A percentile compares a stretch with the other conserved stretches of the same genome.
Conservation (phyloP, 2,888 invertebrate genomes). For the Linyphia triangularis region DNA sequence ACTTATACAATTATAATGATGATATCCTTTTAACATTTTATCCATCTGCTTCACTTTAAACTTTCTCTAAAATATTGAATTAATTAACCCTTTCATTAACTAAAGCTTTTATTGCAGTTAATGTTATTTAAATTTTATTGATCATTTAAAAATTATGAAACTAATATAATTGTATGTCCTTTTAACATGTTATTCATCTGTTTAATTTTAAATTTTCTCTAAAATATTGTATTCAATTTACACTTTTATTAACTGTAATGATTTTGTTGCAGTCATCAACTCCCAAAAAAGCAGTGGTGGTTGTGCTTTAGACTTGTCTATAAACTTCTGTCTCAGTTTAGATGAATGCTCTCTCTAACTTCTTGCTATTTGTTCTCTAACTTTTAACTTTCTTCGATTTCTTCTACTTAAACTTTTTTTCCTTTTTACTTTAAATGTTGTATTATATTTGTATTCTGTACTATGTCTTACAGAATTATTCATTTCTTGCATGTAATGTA, state of each 20-base stretch:
- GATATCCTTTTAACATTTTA: too few species aligned
- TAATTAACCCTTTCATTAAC: neutral
- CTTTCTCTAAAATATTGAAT: neutral
- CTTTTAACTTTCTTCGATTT: neutral
- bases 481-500: neutral
- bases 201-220: neutral
- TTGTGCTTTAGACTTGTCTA: conserved; percentile 6
- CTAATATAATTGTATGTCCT: too few species aligned
- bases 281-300: conserved; percentile 42
- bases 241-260: neutral
- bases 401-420: neutral
- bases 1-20: too few species aligned
- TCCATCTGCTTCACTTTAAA: neutral
- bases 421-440: neutral
- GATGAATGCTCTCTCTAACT: neutral
- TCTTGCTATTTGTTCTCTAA: neutral
- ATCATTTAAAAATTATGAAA: too few species aligned
- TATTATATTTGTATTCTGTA: neutral
- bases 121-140: too few species aligned
- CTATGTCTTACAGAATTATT: neutral
- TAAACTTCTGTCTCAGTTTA: neutral
- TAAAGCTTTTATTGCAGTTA: conserved; percentile 27
- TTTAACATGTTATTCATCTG: too few species aligned
- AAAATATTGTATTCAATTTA: neutral
- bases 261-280: conserved; percentile 29